Percentiles rank a stretch among this genome's conserved stretches.
These are phyloP conservation scores for Pemphigus obesinymphae DNA, from an alignment of 1,140 invertebrate genomes.

Conservation along the genomic window DNA sequence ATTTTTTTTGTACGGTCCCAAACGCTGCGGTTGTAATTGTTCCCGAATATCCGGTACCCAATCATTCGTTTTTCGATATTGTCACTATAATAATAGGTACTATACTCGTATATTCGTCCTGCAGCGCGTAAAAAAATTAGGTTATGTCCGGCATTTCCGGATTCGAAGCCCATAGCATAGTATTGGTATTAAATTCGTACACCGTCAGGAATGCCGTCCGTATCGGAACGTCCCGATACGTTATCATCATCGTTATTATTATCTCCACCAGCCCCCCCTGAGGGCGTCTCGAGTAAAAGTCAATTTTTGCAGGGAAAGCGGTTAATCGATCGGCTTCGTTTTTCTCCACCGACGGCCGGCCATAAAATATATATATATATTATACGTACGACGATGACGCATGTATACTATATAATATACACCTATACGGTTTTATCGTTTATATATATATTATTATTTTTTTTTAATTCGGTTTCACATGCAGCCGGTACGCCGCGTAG, in stretches of 20 bases:
- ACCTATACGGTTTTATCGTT: no score
- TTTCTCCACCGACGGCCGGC: not conserved
- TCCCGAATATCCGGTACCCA: no score
- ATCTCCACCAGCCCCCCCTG: not conserved
- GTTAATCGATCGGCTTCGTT: constrained; percentile 1
- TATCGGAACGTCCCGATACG: not conserved
- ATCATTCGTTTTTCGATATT: no score
- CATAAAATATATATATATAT: no score
- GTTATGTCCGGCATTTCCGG: not conserved
- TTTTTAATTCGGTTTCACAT: not conserved
- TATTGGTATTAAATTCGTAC: not conserved
- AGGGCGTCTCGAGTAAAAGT: not conserved
- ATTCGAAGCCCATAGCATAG: not conserved
- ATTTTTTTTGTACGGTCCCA: no score
- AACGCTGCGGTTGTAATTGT: no score
- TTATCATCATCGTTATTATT: not conserved
- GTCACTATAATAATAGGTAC: no score
- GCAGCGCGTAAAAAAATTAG: no score
- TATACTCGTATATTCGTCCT: not conserved
- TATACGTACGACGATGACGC: not conserved
- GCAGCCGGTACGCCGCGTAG: not conserved
- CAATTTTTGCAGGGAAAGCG: constrained; percentile 36
- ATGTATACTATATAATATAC: no score
- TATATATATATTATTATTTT: not conserved
- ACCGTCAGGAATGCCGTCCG: constrained; percentile 9